Evolutionary conservation across 2,888 invertebrate genomes (phyloP).

Genomic region (Drosophila austrosaltans): DNA sequence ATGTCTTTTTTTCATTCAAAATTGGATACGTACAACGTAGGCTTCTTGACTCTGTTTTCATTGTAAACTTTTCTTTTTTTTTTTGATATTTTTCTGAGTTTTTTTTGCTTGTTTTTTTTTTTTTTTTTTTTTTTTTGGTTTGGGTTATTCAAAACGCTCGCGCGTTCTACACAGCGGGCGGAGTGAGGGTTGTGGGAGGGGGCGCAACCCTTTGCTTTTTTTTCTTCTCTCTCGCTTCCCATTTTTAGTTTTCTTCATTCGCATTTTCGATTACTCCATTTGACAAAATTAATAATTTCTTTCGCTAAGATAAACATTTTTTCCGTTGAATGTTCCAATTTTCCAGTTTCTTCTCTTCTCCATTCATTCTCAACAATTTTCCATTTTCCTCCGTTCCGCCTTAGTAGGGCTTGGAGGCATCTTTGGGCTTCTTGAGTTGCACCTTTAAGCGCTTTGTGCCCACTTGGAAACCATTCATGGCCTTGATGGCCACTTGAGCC

Average conservation of each 20-base stretch:
- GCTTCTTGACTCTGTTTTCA: conserved; percentile 52
- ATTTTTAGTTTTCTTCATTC: conserved; percentile 38
- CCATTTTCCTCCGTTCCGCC: conserved; percentile 2
- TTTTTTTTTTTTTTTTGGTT: conserved; percentile 29
- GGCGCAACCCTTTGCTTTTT: background rate
- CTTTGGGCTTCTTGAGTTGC: conserved; percentile 97
- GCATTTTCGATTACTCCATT: conserved; percentile 69
- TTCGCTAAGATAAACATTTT: conserved; percentile 38
- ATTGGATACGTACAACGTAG: conserved; percentile 71
- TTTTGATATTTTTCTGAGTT: conserved; percentile 28
- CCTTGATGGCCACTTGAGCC: conserved; percentile 97
- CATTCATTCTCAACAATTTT: background rate
- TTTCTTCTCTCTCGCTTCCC: conserved; percentile 15
- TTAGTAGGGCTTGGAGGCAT: conserved; percentile 96
- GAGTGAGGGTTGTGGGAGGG: conserved; percentile 16
- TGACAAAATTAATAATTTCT: conserved; percentile 52
- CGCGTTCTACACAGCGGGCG: conserved; percentile 67
- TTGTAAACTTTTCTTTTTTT: conserved; percentile 40
- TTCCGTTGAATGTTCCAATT: conserved; percentile 18
- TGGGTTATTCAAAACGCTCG: conserved; percentile 49
- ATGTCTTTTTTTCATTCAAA: conserved; percentile 64
- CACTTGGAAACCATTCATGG: conserved; percentile 99
- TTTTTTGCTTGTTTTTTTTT: conserved; percentile 42
- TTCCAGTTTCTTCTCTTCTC: background rate
- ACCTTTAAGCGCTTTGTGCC: conserved; percentile 99